These are phyloP conservation scores for Erannis defoliaria DNA, from an alignment of 2,888 invertebrate species.

Conservation along the genomic window DNA sequence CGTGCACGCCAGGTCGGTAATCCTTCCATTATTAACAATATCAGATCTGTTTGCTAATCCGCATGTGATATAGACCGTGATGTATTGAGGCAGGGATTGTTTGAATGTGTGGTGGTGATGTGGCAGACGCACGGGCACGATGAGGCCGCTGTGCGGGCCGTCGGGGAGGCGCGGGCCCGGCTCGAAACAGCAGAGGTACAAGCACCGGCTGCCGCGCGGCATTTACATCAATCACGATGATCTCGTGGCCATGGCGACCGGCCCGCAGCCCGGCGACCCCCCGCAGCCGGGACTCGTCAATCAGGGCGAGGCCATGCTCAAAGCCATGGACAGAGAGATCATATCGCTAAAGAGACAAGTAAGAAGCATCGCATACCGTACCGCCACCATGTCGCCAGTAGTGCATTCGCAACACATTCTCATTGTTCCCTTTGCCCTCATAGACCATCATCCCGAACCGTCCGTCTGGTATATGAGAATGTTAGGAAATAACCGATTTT, in stretches of 20 bases:
- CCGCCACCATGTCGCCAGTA: slow-evolving; percentile 67
- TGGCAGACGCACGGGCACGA: slow-evolving; percentile 92
- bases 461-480: slow-evolving; percentile 67
- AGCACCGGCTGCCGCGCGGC: slow-evolving; percentile 97
- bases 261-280: slow-evolving; percentile 88
- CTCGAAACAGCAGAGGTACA: slow-evolving; percentile 86
- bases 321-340: slow-evolving; percentile 97
- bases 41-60: slow-evolving; percentile 50
- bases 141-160: slow-evolving; percentile 93
- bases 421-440: slow-evolving; percentile 60
- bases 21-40: slow-evolving; percentile 44
- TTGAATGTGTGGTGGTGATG: slow-evolving; percentile 75
- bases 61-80: slow-evolving; percentile 53
- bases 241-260: slow-evolving; percentile 95
- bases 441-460: slow-evolving; percentile 39
- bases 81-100: slow-evolving; percentile 51
- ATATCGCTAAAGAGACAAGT: slow-evolving; percentile 98
- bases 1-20: slow-evolving; percentile 87
- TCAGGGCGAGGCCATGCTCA: slow-evolving; percentile 94
- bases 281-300: slow-evolving; percentile 82
- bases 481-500: slow-evolving; percentile 61
- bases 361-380: slow-evolving; percentile 81
- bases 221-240: slow-evolving; percentile 99
- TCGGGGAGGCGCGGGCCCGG: slow-evolving; percentile 86
- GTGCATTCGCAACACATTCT: slow-evolving; percentile 72